Evolutionary conservation across 2,888 invertebrate genomes (phyloP).

Genomic region (Diaperis boleti): DNA sequence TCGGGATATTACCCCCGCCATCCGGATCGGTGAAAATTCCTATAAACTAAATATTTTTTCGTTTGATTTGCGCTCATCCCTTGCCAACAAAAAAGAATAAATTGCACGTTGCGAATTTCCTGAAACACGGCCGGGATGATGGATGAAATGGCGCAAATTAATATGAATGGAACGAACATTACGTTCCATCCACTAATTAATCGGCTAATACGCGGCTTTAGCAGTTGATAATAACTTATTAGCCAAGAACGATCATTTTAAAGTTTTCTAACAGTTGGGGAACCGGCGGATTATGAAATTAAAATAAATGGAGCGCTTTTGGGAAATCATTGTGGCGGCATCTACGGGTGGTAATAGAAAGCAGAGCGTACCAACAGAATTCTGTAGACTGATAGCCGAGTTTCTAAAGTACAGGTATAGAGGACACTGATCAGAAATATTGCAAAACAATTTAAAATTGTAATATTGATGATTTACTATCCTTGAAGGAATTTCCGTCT

Average conservation of each 20-base stretch:
- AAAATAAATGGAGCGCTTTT: constrained; percentile 16
- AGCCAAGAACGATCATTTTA: constrained; percentile 4
- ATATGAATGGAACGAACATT: constrained; percentile 21
- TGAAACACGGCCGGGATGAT: constrained; percentile 16
- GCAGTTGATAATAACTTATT: constrained; percentile 23
- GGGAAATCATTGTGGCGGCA: neutral
- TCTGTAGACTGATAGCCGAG: neutral
- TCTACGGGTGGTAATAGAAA: too few species aligned
- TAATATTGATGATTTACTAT: too few species aligned
- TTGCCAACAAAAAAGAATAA: neutral
- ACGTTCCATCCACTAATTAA: constrained; percentile 21
- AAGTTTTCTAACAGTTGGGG: constrained; percentile 7
- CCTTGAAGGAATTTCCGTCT: too few species aligned
- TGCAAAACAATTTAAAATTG: too few species aligned
- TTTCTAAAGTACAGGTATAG: too few species aligned
- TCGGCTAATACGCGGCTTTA: constrained; percentile 20
- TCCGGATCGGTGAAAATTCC: neutral
- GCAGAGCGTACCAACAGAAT: too few species aligned
- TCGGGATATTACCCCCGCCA: constrained; percentile 9
- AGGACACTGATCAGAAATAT: too few species aligned
- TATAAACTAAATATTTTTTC: neutral
- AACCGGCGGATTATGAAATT: constrained; percentile 7
- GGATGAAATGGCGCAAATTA: constrained; percentile 20
- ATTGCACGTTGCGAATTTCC: neutral
- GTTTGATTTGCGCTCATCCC: neutral